A percentile compares a stretch with the other conserved stretches of the same genome.
Evolutionary conservation across 2,888 invertebrate genomes (phyloP).

Genomic region (Drosophila falleni): DNA sequence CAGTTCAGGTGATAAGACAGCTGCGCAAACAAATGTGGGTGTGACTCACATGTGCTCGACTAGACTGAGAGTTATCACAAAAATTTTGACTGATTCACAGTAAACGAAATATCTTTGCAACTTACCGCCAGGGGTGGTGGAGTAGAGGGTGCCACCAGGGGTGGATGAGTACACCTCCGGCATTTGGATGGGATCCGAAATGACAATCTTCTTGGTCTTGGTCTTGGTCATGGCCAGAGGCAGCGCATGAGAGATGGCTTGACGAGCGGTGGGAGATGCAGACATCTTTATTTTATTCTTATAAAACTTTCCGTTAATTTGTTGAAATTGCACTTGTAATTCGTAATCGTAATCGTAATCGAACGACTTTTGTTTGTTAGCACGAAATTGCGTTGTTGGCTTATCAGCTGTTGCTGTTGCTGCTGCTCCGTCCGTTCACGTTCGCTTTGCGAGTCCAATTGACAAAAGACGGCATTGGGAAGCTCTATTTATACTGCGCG

Average conservation of each 20-base stretch:
- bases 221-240: conserved; percentile 91
- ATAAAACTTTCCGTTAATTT: conserved; percentile 36
- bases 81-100: conserved; percentile 45
- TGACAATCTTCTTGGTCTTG: conserved; percentile 91
- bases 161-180: conserved; percentile 96
- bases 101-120: conserved; percentile 43
- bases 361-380: conserved; percentile 50
- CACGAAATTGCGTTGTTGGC: conserved; percentile 49
- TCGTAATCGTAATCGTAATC: conserved; percentile 48
- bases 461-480: conserved; percentile 6
- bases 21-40: too few relatives aligned
- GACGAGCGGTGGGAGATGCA: conserved; percentile 92
- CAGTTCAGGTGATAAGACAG: conserved; percentile 83
- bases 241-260: conserved; percentile 89
- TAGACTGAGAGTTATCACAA: conserved; percentile 34
- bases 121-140: conserved; percentile 98
- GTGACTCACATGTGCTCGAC: conserved; percentile 88
- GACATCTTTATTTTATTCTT: conserved; percentile 88
- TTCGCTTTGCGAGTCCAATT: conserved; percentile 40
- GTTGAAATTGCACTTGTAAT: conserved; percentile 39
- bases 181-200: conserved; percentile 94
- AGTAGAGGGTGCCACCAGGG: conserved; percentile 97
- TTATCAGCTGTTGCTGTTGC: conserved; percentile 28
- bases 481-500: conserved; percentile 54
- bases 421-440: conserved; percentile 15